Base-by-base conservation (phyloP, 2,797 vertebrate species). In the Tiaroga cobitis region DNA sequence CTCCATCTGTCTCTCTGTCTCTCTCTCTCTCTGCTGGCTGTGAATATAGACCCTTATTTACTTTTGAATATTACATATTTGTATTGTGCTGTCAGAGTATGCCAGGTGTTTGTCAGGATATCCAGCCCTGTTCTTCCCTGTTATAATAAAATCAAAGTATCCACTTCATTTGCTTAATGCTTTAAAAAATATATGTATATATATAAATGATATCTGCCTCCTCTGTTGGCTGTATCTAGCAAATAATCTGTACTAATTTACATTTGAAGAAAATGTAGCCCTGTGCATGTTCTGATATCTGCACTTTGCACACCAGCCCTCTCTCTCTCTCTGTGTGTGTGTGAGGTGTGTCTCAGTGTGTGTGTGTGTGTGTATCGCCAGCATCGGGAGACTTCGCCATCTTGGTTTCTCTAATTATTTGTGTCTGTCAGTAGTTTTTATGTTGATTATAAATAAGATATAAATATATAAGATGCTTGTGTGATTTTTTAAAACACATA, bases 11-110 rank as follows among this genome's bases (percentile, higher is more conserved):
- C 39, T 8, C 39, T 8, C 41, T 3, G 37, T 49, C 72, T 46
- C 26, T 46, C 43, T 75, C 46, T 19, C 73, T 32, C 26, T 39
- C 37, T 39, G 3, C 43, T 72, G 29, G 85, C 84, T 89, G 90
- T 91, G 93, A 94, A 93, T 93, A 93, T 93, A 92, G 91, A 8
- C 92, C 92, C 92, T 96, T 97, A 97, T 97, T 97, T 97, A 96
- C 96, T 96, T 95, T 96, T 96, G 94, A 96, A 96, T 96, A 93
- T 94, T 90, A 92, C 93, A 88, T 93, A 96, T 93, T 95, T 95
- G 96, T 96, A 95, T 95, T 94, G 94, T 94, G 95, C 94, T 93
- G 95, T 95, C 93, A 95, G 92, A 94, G 93, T 92, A 92, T 95
- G 96, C 94, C 93, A 95, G 93, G 92, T 90, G 92, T 93, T 89